Evolutionary conservation across 2,113 vertebrate genomes (phyloP), one percentile per base, ranked within the genome.

Genomic region (Cebus imitator): DNA sequence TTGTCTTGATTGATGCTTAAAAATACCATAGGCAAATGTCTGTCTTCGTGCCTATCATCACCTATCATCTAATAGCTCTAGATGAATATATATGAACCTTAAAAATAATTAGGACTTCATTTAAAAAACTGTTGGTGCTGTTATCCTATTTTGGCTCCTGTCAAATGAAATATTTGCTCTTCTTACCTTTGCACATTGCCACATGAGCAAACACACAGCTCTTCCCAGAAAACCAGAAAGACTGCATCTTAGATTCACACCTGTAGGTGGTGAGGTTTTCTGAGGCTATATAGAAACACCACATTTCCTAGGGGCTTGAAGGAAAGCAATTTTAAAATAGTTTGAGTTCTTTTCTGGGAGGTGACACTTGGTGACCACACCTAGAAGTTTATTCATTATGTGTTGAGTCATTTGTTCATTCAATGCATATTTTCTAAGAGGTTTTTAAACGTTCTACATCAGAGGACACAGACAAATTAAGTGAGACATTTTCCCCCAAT

Each of bases 81-180:
- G 76, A 52, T 23, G 20, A 75, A 20, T 30, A 66, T 25, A 57
- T 57, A 13, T 17, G 27, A 8, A 32, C 66, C 35, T 43, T 30
- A 91, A 76, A 85, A 90, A 84, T 13, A 73, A 80, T 75, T 70
- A 96, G 87, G 86, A 52, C 66, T 35, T 68, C 52, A 87, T 75
- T 87, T 87, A 48, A 82, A 91, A 75, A 85, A 61, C 35, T 82
- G 43, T 48, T n/a, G 79, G 37, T n/a, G 8, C 17, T 64, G 0
- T 87, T 84, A 87, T 70, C 5, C 23, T 91, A 14, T 43, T 79
- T 90, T 52, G 55, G 27, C 72, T 88, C 50, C 37, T 27, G 82
- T 79, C 17, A 64, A 90, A 78, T 85, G 48, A 94, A 96, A 88
- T 79, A 80, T 48, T 79, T 66, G 12, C 8, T 68, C 52, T 80